Evolutionary conservation across 2,113 vertebrate genomes (phyloP).

Genomic region (Coptodon bakossiorum): DNA sequence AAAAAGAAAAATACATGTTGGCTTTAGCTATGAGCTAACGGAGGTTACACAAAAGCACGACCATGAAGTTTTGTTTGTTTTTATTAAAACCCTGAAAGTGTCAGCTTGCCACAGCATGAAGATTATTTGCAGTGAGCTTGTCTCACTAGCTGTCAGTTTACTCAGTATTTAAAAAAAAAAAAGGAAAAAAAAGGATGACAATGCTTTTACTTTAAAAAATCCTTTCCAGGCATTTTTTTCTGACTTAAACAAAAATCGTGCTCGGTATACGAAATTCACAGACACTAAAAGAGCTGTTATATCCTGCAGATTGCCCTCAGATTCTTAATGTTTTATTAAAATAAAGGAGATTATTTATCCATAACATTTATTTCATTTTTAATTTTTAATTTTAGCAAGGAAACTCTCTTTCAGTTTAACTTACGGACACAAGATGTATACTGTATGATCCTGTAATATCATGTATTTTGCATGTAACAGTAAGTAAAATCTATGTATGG

Average conservation of each 20-base stretch:
- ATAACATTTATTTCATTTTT: not conserved
- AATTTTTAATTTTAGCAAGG: not conserved
- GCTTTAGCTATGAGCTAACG: fast-evolving
- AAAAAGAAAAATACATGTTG: not conserved
- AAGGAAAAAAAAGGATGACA: not conserved
- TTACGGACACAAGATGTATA: not conserved
- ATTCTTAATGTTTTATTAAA: not conserved
- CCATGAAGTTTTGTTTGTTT: not conserved
- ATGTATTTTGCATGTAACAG: not conserved
- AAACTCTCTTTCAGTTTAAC: not conserved
- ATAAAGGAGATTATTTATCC: not conserved
- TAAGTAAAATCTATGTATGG: not conserved
- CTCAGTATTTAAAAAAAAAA: not conserved
- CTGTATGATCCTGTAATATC: not conserved
- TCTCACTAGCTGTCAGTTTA: not conserved
- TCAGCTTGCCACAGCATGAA: not conserved
- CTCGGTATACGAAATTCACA: fast-evolving
- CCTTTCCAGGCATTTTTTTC: not conserved
- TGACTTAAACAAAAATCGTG: not conserved
- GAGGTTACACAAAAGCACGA: not conserved
- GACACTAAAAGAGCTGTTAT: not conserved
- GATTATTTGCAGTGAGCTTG: not conserved
- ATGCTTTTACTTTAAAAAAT: not conserved
- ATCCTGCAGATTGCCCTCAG: not conserved
- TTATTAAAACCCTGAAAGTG: not conserved